phyloP scores from a whole-genome alignment of 2,113 vertebrate species.

The Bubo bubo region DNA sequence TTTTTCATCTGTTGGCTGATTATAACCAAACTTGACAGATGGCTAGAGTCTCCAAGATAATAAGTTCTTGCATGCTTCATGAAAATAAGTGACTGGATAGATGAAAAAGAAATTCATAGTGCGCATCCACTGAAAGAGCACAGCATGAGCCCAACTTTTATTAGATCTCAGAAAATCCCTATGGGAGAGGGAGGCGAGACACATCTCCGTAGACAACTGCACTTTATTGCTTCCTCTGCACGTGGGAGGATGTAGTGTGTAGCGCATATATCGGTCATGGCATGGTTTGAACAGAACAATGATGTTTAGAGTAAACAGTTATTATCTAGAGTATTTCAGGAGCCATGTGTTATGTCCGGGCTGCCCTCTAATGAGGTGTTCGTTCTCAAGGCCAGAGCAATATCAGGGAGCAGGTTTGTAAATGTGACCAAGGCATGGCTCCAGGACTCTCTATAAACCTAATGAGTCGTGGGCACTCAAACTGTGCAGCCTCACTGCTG shows the following conservation, averaged over 20 bases:
- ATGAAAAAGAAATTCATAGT: not conserved
- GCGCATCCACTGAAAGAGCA: not conserved
- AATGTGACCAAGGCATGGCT: not conserved
- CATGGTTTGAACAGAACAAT: not conserved
- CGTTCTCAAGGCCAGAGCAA: not conserved
- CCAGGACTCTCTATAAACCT: conserved; percentile 47
- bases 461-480: conserved; percentile 34
- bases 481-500: not conserved
- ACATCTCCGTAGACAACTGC: not conserved
- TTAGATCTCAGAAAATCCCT: not conserved
- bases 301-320: not conserved
- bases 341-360: not conserved
- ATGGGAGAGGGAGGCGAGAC: not conserved
- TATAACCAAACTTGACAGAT: conserved; percentile 39
- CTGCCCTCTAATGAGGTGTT: conserved; percentile 7
- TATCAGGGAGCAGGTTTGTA: not conserved
- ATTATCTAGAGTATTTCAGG: not conserved
- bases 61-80: not conserved
- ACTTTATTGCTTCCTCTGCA: not conserved
- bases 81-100: not conserved
- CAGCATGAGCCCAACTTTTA: not conserved
- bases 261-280: not conserved
- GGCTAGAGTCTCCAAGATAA: not conserved
- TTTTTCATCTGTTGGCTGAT: conserved; percentile 31
- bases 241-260: fast-evolving